Evolutionary conservation across 2,797 vertebrate species (phyloP), one percentile per base, ranked within the genome.

Genomic region (Hoplostethus atlanticus): DNA sequence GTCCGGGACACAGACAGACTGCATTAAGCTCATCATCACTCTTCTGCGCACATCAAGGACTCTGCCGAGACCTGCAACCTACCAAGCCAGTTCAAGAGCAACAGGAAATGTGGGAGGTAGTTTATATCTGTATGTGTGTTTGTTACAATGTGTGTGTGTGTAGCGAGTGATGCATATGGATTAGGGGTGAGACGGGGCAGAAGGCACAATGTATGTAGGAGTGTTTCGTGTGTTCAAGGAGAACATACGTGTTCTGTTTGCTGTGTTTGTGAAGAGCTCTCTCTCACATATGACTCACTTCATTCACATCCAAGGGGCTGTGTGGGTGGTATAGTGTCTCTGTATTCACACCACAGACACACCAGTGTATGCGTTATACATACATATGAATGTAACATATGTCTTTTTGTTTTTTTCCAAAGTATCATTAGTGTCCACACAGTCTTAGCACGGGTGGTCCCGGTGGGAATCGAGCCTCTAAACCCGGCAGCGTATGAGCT

Each of bases 1-100:
- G 89, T 93, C 88, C 75, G 17, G 87, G 83, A 91, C 90, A 87
- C 80, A 90, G 89, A 86, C 90, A 87, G 85, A 90, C 89, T 86
- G 89, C 84, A 90, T 89, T 91, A 88, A 84, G 86, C 89, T 92
- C 90, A 92, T 91, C 91, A 91, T 90, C 84, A 78, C 88, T 91
- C 78, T 83, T 89, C 76, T 87, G 82, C 84, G 88, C 87, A 90
- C 75, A 92, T 89, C 86, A 90, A 87, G 89, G 87, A 88, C 86
- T 91, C 81, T 69, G 64, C 76, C 56, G 53, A 84, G 87, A 85
- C 79, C 83, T 77, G 77, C 74, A 78, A 81, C 68, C 77, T 46
- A 83, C 75, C 74, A 42, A 52, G 57, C 56, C 50, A 58, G 85
- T 84, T 77, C 70, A 73, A 76, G 68, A 86, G 80, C 87, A 88